Evolutionary conservation across 2,797 vertebrate species (phyloP).

Genomic region (Phalanger gymnotis): DNA sequence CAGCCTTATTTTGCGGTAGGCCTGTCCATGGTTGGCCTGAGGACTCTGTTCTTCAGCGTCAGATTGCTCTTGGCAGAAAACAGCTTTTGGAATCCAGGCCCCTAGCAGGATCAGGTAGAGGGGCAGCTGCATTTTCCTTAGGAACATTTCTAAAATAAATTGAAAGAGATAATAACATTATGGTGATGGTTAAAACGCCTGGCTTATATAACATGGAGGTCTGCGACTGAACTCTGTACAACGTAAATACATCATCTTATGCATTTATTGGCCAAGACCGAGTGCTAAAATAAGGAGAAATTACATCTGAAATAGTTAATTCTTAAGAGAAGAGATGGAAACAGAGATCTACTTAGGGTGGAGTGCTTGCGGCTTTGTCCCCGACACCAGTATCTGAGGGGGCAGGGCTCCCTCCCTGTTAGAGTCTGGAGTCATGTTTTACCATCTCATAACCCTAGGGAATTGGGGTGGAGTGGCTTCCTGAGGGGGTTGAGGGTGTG

Average conservation of each 20-base stretch:
- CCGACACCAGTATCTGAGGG: background rate
- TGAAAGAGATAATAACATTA: background rate
- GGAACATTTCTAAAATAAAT: background rate
- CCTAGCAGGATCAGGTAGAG: background rate
- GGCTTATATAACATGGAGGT: background rate
- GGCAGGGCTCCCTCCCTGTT: background rate
- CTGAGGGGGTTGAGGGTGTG: background rate
- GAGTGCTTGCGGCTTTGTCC: background rate
- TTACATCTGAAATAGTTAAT: background rate
- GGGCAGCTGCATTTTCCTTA: background rate
- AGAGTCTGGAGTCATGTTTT: background rate
- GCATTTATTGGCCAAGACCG: background rate
- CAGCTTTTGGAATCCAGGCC: background rate
- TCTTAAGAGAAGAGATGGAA: background rate
- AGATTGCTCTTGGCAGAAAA: background rate
- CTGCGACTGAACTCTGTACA: background rate
- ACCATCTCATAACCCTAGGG: background rate
- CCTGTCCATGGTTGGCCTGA: background rate
- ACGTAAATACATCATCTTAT: background rate
- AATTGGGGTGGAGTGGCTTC: background rate
- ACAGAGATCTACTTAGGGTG: background rate
- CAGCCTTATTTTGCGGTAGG: conserved; percentile 14
- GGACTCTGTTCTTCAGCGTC: conserved; percentile 39
- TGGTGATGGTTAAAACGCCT: background rate
- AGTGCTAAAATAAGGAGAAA: background rate